A percentile compares a stretch with the other conserved stretches of the same genome.
phyloP scores from a whole-genome alignment of 1,140 invertebrate species.

The Agrilus planipennis region DNA sequence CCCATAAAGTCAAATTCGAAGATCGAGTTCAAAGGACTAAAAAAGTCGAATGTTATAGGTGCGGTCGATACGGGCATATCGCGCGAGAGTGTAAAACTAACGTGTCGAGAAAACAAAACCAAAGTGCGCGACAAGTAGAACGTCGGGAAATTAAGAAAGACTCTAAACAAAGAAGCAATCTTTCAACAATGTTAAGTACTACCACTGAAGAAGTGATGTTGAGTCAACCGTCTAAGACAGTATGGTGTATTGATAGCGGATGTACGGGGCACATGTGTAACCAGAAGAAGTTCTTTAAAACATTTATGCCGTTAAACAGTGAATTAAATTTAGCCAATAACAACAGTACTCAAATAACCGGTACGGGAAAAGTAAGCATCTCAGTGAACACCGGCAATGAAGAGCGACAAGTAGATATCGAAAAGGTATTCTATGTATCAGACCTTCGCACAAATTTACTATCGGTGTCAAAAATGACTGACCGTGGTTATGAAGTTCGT shows the following conservation, averaged over 20 bases:
- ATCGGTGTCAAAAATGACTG: conserved; percentile 19
- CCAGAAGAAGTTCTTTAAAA: conserved; percentile 4
- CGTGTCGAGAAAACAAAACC: no score
- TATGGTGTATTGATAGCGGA: conserved; percentile 17
- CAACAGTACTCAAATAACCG: conserved; percentile 10
- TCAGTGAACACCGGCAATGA: conserved; percentile 3
- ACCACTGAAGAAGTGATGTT: no score
- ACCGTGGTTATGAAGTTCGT: conserved; percentile 19
- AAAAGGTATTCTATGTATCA: conserved; percentile 18
- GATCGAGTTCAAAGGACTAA: no score
- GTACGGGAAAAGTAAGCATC: conserved; percentile 8
- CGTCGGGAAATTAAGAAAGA: neutral
- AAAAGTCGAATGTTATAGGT: conserved; percentile 8
- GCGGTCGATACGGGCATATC: conserved; percentile 10
- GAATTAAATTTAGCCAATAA: conserved; percentile 10
- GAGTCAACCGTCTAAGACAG: neutral
- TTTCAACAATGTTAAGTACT: neutral
- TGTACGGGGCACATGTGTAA: conserved; percentile 13
- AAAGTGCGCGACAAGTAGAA: no score
- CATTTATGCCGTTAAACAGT: neutral
- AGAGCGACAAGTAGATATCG: conserved; percentile 10
- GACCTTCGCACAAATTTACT: conserved; percentile 19
- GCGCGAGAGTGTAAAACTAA: conserved; percentile 6
- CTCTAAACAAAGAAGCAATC: neutral
- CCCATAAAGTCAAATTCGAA: no score